phyloP scores from a whole-genome alignment of 2,797 vertebrate genomes.

The Rhinoraja longicauda region DNA sequence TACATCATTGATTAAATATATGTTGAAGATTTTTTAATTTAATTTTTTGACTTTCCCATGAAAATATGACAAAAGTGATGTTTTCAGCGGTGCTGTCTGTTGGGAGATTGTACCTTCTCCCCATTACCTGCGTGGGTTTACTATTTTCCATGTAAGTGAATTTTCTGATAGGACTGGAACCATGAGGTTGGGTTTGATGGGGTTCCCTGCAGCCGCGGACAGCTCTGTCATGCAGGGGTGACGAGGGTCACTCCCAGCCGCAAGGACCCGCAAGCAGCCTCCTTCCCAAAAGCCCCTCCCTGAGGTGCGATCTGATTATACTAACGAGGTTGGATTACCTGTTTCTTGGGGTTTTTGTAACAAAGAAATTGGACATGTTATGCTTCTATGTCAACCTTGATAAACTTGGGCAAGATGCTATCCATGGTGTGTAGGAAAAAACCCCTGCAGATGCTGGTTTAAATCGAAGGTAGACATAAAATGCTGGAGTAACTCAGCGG shows the following conservation, averaged over 20 bases:
- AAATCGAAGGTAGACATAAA: too few species aligned
- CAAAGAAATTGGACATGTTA: not conserved
- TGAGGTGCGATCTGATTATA: not conserved
- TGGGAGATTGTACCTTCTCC: too few species aligned
- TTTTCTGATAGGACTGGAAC: not conserved
- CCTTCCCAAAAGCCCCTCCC: not conserved
- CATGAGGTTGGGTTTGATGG: not conserved
- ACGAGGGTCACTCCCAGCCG: not conserved
- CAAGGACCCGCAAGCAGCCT: not conserved
- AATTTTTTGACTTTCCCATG: not conserved
- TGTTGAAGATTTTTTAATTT: not conserved
- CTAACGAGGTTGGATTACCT: not conserved
- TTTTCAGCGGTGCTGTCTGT: too few species aligned
- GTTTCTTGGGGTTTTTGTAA: not conserved
- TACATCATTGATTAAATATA: not conserved
- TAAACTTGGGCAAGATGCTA: not conserved
- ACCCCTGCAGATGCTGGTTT: too few species aligned
- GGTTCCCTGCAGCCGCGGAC: not conserved
- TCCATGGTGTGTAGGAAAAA: too few species aligned
- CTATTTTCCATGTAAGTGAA: too few species aligned
- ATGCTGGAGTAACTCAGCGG: too few species aligned
- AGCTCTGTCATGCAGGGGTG: not conserved
- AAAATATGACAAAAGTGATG: not conserved
- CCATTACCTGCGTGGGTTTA: too few species aligned
- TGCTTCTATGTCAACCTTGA: not conserved